Evolutionary conservation across 2,113 vertebrate species (phyloP).

Genomic region (Aix galericulata): DNA sequence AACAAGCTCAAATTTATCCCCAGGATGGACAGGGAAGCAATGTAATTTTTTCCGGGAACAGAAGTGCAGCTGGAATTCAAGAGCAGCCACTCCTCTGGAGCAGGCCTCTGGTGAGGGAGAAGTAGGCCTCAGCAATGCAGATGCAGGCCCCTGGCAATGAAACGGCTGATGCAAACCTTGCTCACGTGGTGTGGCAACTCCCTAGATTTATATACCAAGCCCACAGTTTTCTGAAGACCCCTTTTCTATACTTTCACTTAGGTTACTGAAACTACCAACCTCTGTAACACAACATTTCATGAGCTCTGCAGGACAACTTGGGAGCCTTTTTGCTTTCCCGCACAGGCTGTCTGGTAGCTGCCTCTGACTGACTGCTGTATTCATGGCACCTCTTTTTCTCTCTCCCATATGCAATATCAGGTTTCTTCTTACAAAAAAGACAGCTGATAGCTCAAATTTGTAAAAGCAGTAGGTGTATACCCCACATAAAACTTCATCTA

Average conservation of each 20-base stretch:
- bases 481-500: neutral
- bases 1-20: neutral
- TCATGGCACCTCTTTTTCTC: neutral
- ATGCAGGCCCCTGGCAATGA: neutral
- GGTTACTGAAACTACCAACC: neutral
- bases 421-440: neutral
- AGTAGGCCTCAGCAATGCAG: neutral
- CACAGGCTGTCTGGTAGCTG: neutral
- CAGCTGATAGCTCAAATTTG: neutral
- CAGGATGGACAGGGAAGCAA: neutral
- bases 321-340: neutral
- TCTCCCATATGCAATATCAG: rapidly evolving
- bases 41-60: neutral
- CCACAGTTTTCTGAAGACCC: neutral
- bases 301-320: neutral
- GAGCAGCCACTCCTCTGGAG: neutral
- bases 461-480: neutral
- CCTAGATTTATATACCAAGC: neutral
- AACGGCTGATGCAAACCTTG: neutral
- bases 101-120: neutral
- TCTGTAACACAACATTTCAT: neutral
- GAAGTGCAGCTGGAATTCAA: neutral
- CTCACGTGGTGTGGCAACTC: neutral
- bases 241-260: neutral
- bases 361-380: neutral